A percentile compares a stretch with the other conserved stretches of the same genome.
phyloP scores from a whole-genome alignment of 2,888 invertebrate species.

The Galerucella nymphaeae region DNA sequence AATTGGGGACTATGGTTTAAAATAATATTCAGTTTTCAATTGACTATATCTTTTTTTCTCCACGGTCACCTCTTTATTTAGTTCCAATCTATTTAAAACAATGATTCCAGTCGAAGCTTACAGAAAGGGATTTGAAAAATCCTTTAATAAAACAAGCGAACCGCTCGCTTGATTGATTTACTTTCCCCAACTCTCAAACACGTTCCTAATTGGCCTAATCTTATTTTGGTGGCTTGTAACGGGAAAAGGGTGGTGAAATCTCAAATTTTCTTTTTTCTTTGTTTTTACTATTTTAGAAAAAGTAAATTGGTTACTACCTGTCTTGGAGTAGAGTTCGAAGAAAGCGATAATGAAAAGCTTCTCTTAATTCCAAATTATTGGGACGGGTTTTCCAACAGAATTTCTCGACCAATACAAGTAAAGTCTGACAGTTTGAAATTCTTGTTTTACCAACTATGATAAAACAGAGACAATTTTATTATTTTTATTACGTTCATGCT shows the following conservation, averaged over 20 bases:
- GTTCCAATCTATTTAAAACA: slow-evolving; percentile 10
- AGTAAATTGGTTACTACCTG: neutral
- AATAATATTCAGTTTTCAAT: no score
- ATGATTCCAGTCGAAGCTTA: slow-evolving; percentile 7
- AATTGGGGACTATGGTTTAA: no score
- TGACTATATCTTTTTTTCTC: neutral
- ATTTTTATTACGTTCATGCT: no score
- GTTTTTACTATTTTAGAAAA: slow-evolving; percentile 14
- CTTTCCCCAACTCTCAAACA: slow-evolving; percentile 42
- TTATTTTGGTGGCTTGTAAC: slow-evolving; percentile 44
- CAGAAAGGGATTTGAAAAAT: slow-evolving; percentile 30
- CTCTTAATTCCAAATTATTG: slow-evolving; percentile 17
- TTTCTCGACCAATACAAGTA: neutral
- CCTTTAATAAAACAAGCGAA: slow-evolving; percentile 35
- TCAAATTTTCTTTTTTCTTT: slow-evolving; percentile 34
- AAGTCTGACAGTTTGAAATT: neutral
- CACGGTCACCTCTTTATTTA: neutral
- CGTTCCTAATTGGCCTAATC: slow-evolving; percentile 51
- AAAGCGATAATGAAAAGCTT: slow-evolving; percentile 16
- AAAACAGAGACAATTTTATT: no score
- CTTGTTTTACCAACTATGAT: neutral
- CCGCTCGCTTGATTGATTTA: slow-evolving; percentile 43
- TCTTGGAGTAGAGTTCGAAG: neutral
- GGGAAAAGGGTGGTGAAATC: slow-evolving; percentile 49
- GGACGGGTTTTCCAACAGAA: slow-evolving; percentile 1